phyloP scores from a whole-genome alignment of 2,888 invertebrate genomes.

The Lepidochitona cinerea region DNA sequence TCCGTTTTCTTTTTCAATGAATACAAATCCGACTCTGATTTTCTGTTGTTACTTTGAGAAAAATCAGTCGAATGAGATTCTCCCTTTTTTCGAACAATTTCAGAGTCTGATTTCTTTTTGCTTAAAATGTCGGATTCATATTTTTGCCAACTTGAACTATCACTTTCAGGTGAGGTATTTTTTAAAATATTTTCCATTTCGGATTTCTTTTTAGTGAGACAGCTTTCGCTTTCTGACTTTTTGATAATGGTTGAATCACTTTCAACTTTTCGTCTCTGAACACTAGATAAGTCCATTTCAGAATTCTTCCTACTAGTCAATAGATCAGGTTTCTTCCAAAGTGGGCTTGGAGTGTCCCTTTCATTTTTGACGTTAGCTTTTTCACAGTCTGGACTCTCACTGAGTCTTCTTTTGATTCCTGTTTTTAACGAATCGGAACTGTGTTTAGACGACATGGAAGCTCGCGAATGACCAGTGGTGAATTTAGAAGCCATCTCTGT shows the following conservation, averaged over 20 bases:
- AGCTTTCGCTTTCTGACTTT: not conserved
- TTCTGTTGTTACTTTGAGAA: not conserved
- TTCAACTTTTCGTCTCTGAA: not conserved
- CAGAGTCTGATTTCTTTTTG: not conserved
- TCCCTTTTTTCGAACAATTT: not conserved
- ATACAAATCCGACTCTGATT: not conserved
- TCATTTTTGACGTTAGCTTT: not conserved
- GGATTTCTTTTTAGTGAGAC: not conserved
- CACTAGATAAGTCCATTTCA: not conserved
- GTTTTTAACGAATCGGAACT: not conserved
- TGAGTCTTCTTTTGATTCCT: not conserved
- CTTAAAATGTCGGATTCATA: not conserved
- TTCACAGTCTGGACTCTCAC: not conserved
- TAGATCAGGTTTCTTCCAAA: not conserved
- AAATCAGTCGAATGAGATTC: not conserved
- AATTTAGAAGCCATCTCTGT: constrained; percentile 7
- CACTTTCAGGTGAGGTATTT: not conserved
- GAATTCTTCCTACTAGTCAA: not conserved
- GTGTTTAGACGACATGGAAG: not conserved
- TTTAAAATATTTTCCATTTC: not conserved
- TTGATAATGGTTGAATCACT: not conserved
- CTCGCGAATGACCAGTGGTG: not conserved
- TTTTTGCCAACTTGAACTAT: not conserved
- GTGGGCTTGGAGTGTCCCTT: not conserved
- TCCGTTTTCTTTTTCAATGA: not conserved